A percentile compares a stretch with the other conserved stretches of the same genome.
These are phyloP conservation scores for Echinarachnius parma DNA, from an alignment of 53 echinoderm and acorn worm genomes.

Conservation along the genomic window DNA sequence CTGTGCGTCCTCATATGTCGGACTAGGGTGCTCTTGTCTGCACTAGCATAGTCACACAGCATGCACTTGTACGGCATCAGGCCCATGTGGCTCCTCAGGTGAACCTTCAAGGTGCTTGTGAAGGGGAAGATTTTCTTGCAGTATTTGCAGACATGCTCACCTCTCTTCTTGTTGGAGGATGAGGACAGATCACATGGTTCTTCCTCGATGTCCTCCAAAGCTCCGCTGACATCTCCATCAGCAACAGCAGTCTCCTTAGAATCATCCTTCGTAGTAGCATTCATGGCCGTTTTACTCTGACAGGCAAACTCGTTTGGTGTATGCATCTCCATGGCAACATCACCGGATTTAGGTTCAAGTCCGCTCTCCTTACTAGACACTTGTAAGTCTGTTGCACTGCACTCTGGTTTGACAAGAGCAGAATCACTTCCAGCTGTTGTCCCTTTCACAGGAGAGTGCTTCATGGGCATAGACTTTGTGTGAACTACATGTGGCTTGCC, in stretches of 20 bases:
- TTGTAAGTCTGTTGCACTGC: neutral
- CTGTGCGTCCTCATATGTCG: conserved; percentile 99
- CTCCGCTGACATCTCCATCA: conserved; percentile 28
- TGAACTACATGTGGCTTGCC: conserved; percentile 4
- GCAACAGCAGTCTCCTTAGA: conserved; percentile 34
- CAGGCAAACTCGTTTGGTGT: conserved; percentile 73
- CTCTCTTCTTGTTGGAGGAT: conserved; percentile 38
- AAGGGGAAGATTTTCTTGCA: conserved; percentile 89
- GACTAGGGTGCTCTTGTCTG: conserved; percentile 96
- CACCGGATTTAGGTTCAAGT: conserved; percentile 61
- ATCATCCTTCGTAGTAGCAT: conserved; percentile 27
- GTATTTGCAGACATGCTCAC: conserved; percentile 75
- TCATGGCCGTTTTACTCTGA: no score
- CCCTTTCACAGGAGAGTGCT: conserved; percentile 70
- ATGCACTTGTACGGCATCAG: conserved; percentile 96
- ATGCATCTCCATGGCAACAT: conserved; percentile 79
- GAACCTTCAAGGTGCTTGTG: conserved; percentile 88
- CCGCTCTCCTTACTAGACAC: no score
- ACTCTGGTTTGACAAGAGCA: conserved; percentile 6
- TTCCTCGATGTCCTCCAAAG: conserved; percentile 47
- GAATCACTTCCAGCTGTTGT: conserved; percentile 31
- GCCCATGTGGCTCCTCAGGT: conserved; percentile 90
- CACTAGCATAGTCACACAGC: conserved; percentile 95
- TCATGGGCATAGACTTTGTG: neutral
- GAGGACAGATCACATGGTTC: conserved; percentile 38